Evolutionary conservation across 1,140 invertebrate genomes (phyloP), one percentile per base, ranked within the genome.

Genomic region (Geopemphigus sp.): DNA sequence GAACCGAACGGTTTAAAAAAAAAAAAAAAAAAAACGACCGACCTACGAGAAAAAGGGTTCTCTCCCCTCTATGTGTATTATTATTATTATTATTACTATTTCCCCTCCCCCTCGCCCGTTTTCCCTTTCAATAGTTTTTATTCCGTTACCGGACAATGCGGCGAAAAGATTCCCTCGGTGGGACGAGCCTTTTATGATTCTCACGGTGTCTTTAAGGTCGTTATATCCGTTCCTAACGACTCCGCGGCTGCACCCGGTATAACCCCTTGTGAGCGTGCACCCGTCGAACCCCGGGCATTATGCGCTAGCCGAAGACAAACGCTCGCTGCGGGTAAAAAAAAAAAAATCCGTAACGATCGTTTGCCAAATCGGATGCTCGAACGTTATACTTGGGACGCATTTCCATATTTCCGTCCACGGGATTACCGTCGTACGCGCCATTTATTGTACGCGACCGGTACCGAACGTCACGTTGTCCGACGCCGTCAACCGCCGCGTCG

Each of bases 131-230:
- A 61, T 22, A 39, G 8, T 4, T 39, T 39, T 39, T 39, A 74
- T 78, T 78, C 74, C 74, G 74, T 78, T 78, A 78, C 57, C 74
- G 74, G 74, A 78, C 74, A 78, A 78, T 78, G 39, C 32, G 72
- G 19, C 17, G 19, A n/a, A 29, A n/a, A 78, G 57, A 78, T 78
- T 78, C 74, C 74, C 57, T 32, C 57, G n/a, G 74, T 63, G 74
- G 74, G 74, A 78, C 74, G 74, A 78, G 74, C 56, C 57, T 63
- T 63, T 78, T 50, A n/a, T 29, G 74, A 45, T 78, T 78, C 74
- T 78, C 74, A 78, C 74, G 74, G 57, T 78, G 74, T 63, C 57
- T 63, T 47, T 26, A 12, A 47, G 74, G 57, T 63, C 74, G 74
- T 78, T 78, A 78, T 63, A 78, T 78, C 74, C 74, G 74, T 63